Percentiles rank a stretch among this genome's conserved stretches.
Evolutionary conservation across 1,140 invertebrate species (phyloP).

Genomic region (Eupristina koningsbergeri): DNA sequence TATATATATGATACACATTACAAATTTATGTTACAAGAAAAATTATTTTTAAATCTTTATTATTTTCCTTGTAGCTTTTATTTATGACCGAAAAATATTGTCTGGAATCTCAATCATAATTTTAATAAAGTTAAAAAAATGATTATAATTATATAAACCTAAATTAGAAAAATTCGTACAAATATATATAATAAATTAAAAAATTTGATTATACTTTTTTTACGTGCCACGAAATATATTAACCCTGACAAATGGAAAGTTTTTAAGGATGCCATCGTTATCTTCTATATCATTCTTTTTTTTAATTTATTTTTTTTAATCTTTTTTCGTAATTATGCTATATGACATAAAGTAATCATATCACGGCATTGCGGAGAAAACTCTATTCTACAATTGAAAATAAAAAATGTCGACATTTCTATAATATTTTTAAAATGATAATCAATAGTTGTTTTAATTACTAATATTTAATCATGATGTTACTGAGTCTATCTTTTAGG

Average conservation of each 20-base stretch:
- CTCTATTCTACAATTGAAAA: not conserved
- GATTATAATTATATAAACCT: not conserved
- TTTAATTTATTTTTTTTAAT: not conserved
- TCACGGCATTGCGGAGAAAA: slow-evolving; percentile 7
- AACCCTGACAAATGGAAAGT: not conserved
- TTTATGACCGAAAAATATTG: too few relatives aligned
- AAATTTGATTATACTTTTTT: not conserved
- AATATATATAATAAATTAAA: not conserved
- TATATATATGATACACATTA: too few relatives aligned
- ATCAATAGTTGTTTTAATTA: too few relatives aligned
- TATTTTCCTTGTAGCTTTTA: too few relatives aligned
- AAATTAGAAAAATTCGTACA: not conserved
- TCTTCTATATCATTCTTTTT: not conserved
- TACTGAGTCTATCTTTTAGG: too few relatives aligned
- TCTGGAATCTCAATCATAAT: too few relatives aligned
- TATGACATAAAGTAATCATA: not conserved
- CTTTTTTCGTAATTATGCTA: not conserved
- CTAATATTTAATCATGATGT: too few relatives aligned
- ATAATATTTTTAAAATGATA: too few relatives aligned
- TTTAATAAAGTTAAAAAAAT: not conserved
- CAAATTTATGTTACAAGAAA: too few relatives aligned
- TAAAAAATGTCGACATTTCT: not conserved
- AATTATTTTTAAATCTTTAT: too few relatives aligned
- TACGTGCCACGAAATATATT: not conserved
- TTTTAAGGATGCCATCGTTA: not conserved